phyloP scores from a whole-genome alignment of 2,888 invertebrate species.

The Amiota mariae region DNA sequence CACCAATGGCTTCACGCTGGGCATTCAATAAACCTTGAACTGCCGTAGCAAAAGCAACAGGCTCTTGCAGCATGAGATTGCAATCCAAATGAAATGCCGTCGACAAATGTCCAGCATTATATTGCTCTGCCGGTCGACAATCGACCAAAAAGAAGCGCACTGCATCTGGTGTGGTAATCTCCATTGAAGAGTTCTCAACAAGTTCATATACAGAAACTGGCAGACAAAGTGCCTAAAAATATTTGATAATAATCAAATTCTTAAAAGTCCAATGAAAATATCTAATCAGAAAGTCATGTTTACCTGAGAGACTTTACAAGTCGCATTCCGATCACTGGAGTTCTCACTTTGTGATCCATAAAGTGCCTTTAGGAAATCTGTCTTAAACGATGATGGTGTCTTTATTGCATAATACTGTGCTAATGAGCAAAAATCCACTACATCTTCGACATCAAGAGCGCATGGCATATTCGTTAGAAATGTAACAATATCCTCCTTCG shows the following conservation, averaged over 20 bases:
- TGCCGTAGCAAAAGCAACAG: slow-evolving; percentile 93
- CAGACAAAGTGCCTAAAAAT: slow-evolving; percentile 88
- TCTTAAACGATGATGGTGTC: slow-evolving; percentile 94
- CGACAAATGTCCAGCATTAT: slow-evolving; percentile 96
- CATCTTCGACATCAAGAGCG: slow-evolving; percentile 93
- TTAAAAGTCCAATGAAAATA: too few species aligned
- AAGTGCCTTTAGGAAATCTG: slow-evolving; percentile 82
- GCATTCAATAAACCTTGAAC: slow-evolving; percentile 91
- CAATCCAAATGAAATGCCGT: slow-evolving; percentile 99
- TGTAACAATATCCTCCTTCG: slow-evolving; percentile 81
- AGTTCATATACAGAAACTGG: slow-evolving; percentile 96
- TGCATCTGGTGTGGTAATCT: slow-evolving; percentile 78
- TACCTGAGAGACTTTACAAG: slow-evolving; percentile 67
- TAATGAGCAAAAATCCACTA: slow-evolving; percentile 95
- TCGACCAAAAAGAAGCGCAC: slow-evolving; percentile 96
- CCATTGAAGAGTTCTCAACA: slow-evolving; percentile 85
- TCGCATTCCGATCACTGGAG: slow-evolving; percentile 73
- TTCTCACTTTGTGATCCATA: slow-evolving; percentile 78
- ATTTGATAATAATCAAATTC: slow-evolving; percentile 56
- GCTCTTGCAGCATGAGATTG: slow-evolving; percentile 97
- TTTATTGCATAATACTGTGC: slow-evolving; percentile 96
- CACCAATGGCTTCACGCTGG: slow-evolving; percentile 89
- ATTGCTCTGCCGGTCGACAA: slow-evolving; percentile 96
- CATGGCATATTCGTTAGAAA: slow-evolving; percentile 85
- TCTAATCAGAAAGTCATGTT: neutral